Evolutionary conservation across 2,797 vertebrate genomes (phyloP).

Genomic region (Sebastes glaucus): DNA sequence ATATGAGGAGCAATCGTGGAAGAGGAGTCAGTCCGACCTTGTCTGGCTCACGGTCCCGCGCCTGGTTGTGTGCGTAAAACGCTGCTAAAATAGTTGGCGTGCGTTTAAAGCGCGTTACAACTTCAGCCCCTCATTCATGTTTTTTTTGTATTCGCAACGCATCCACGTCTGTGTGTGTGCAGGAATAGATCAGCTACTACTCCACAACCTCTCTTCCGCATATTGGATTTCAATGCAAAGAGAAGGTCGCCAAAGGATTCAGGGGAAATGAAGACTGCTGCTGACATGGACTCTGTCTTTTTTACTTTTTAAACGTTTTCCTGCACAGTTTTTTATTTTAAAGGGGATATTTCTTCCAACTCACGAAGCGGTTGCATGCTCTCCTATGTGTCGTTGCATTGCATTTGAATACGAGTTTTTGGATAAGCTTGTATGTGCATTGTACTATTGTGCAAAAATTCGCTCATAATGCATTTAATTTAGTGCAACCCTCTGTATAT

Average conservation of each 20-base stretch:
- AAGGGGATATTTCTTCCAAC: slow-evolving; percentile 15
- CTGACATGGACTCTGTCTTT: slow-evolving; percentile 34
- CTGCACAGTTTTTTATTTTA: slow-evolving; percentile 28
- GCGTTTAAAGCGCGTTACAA: slow-evolving; percentile 39
- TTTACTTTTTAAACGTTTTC: slow-evolving; percentile 42
- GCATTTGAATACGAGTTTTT: slow-evolving; percentile 25
- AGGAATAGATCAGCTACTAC: slow-evolving; percentile 56
- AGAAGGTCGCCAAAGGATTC: slow-evolving; percentile 65
- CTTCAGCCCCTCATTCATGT: slow-evolving; percentile 58
- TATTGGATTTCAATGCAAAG: slow-evolving; percentile 75
- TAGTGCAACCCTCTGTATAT: slow-evolving; percentile 32
- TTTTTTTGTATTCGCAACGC: slow-evolving; percentile 46
- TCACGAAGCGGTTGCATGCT: slow-evolving; percentile 3
- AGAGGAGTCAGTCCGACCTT: slow-evolving; percentile 73
- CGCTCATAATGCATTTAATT: slow-evolving; percentile 60
- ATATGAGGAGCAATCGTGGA: slow-evolving; percentile 56
- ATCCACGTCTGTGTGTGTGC: slow-evolving; percentile 60
- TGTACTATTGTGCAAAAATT: slow-evolving; percentile 15
- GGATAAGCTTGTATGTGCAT: slow-evolving; percentile 21
- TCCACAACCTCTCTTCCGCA: slow-evolving; percentile 81
- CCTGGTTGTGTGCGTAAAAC: slow-evolving; percentile 56
- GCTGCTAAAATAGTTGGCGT: slow-evolving; percentile 51
- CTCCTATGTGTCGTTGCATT: slow-evolving; percentile 25
- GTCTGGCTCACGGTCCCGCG: slow-evolving; percentile 65
- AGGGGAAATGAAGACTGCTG: slow-evolving; percentile 58